Percentiles rank a stretch among this genome's conserved stretches.
phyloP scores from a whole-genome alignment of 2,113 vertebrate genomes.

The Python bivittatus region DNA sequence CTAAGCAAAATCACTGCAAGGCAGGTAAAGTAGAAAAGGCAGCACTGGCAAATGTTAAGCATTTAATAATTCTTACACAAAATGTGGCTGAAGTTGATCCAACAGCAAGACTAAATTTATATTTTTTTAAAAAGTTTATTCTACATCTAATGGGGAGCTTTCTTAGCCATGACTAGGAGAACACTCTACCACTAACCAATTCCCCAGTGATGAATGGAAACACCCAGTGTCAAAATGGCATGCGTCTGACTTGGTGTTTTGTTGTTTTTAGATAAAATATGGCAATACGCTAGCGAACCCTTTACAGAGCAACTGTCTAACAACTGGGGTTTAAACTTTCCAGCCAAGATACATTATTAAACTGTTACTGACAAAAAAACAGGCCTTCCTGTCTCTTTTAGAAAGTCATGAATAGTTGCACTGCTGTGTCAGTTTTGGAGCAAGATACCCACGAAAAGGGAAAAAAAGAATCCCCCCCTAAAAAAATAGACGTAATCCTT shows the following conservation, averaged over 20 bases:
- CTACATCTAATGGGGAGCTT: background rate
- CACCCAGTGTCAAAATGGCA: no score
- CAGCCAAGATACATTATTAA: background rate
- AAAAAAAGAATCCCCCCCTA: background rate
- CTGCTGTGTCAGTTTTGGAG: background rate
- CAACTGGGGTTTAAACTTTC: background rate
- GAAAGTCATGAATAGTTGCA: slow-evolving; percentile 2
- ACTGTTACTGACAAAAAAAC: background rate
- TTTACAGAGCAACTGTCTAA: background rate
- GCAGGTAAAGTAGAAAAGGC: background rate
- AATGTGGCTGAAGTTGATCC: background rate
- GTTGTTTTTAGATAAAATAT: background rate
- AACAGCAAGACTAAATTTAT: background rate
- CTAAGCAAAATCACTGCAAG: slow-evolving; percentile 2
- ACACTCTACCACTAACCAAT: background rate
- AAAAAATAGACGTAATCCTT: background rate
- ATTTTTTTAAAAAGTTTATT: background rate
- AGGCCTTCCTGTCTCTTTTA: background rate
- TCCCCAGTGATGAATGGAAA: background rate
- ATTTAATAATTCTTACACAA: background rate
- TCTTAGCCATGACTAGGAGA: background rate
- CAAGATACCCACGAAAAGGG: background rate
- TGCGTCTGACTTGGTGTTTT: background rate
- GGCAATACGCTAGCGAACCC: background rate
- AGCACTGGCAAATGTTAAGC: slow-evolving; percentile 10